These are phyloP conservation scores for Pollenia amentaria DNA, from an alignment of 2,888 invertebrate species.

Conservation along the genomic window DNA sequence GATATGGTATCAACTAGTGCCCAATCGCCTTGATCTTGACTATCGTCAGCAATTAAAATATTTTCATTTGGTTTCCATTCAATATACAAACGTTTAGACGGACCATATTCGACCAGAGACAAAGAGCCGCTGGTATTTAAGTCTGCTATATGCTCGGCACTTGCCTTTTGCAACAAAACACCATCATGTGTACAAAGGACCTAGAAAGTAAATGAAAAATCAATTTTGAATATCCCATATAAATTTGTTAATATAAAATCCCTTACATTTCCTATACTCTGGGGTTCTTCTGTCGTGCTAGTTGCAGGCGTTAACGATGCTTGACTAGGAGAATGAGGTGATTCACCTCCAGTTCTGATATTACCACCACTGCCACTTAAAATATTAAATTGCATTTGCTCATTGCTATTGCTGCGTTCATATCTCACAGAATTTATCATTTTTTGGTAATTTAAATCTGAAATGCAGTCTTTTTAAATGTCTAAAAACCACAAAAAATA, in stretches of 20 bases:
- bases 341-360: conserved; percentile 71
- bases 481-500: conserved; percentile 28
- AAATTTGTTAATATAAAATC: background rate
- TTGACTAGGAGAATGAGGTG: conserved; percentile 72
- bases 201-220: conserved; percentile 81
- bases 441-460: conserved; percentile 22
- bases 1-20: conserved; percentile 90
- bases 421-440: conserved; percentile 81
- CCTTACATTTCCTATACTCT: conserved; percentile 79
- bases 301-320: conserved; percentile 31
- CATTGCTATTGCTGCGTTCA: conserved; percentile 76
- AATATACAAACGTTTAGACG: conserved; percentile 87
- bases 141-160: conserved; percentile 87
- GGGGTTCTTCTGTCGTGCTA: conserved; percentile 70
- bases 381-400: conserved; percentile 78
- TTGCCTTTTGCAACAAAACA: conserved; percentile 89
- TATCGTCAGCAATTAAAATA: conserved; percentile 90
- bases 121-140: conserved; percentile 86
- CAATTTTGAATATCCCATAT: background rate
- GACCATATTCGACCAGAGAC: conserved; percentile 83
- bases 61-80: conserved; percentile 93
- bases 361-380: conserved; percentile 53
- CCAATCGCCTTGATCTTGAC: conserved; percentile 92
- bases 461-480: conserved; percentile 48
- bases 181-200: conserved; percentile 92